Percentiles rank a stretch among this genome's conserved stretches.
phyloP scores from a whole-genome alignment of 1,140 invertebrate species.

The Cephus cinctus region DNA sequence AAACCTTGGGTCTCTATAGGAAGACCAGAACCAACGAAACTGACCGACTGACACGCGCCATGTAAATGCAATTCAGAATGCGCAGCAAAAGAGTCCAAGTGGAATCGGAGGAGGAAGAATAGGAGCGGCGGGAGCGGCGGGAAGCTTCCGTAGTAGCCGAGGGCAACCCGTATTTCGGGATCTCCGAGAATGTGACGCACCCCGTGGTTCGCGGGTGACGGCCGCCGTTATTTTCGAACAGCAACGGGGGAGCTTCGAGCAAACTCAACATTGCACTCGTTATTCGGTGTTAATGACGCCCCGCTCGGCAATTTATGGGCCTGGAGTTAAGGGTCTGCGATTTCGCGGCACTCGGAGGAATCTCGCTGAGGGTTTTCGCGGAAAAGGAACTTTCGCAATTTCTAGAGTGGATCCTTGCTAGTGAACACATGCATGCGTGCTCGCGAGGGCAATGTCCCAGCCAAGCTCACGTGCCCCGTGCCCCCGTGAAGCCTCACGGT shows the following conservation, averaged over 20 bases:
- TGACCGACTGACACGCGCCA: too few species aligned
- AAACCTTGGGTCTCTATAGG: too few species aligned
- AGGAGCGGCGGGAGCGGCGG: background rate
- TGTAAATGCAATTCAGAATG: too few species aligned
- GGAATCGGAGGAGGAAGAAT: too few species aligned
- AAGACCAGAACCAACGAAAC: too few species aligned
- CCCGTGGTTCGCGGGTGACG: constrained; percentile 22
- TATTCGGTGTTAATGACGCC: constrained; percentile 46
- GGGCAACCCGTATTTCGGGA: constrained; percentile 32
- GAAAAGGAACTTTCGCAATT: background rate
- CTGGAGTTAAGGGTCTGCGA: constrained; percentile 24
- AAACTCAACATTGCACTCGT: constrained; percentile 38
- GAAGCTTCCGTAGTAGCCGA: background rate
- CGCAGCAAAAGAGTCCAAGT: too few species aligned
- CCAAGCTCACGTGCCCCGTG: too few species aligned
- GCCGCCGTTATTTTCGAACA: constrained; percentile 30
- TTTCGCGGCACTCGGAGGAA: constrained; percentile 29
- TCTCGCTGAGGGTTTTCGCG: background rate
- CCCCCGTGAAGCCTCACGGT: too few species aligned
- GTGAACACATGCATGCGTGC: background rate
- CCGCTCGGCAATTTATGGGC: constrained; percentile 36
- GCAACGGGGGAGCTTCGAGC: constrained; percentile 19
- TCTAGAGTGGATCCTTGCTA: background rate
- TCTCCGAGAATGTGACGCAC: constrained; percentile 36
- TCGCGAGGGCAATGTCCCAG: background rate